Percentiles rank a stretch among this genome's conserved stretches.
Evolutionary conservation across 2,113 vertebrate genomes (phyloP).

Genomic region (Athene cunicularia): DNA sequence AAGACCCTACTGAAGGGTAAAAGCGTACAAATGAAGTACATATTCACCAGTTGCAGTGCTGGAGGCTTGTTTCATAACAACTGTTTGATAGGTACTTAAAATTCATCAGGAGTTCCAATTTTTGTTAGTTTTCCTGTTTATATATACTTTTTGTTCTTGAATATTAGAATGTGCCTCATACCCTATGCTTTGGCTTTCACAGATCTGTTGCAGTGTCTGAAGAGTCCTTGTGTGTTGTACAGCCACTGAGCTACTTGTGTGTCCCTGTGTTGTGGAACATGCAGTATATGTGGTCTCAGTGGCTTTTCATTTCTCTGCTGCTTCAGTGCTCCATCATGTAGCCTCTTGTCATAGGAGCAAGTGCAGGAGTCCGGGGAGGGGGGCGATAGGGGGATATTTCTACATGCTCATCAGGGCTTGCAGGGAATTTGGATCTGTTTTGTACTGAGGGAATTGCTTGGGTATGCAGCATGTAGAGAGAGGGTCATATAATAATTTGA

Average conservation of each 20-base stretch:
- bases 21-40: neutral
- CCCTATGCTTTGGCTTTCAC: neutral
- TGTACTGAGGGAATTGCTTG: neutral
- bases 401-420: neutral
- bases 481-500: no score
- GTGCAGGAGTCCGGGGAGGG: no score
- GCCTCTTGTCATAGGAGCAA: neutral
- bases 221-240: accelerated
- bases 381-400: neutral
- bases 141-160: neutral
- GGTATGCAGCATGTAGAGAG: no score
- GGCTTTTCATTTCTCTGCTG: neutral
- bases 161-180: neutral
- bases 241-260: neutral
- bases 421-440: neutral
- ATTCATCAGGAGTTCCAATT: neutral
- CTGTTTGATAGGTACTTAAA: neutral
- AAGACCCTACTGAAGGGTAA: neutral
- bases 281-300: accelerated
- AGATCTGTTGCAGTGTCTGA: neutral
- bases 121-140: neutral
- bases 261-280: accelerated
- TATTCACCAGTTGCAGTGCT: neutral
- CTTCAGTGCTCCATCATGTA: neutral
- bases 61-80: neutral